phyloP scores from a whole-genome alignment of 1,140 invertebrate genomes.

The Lordiphosa stackelbergi region DNA sequence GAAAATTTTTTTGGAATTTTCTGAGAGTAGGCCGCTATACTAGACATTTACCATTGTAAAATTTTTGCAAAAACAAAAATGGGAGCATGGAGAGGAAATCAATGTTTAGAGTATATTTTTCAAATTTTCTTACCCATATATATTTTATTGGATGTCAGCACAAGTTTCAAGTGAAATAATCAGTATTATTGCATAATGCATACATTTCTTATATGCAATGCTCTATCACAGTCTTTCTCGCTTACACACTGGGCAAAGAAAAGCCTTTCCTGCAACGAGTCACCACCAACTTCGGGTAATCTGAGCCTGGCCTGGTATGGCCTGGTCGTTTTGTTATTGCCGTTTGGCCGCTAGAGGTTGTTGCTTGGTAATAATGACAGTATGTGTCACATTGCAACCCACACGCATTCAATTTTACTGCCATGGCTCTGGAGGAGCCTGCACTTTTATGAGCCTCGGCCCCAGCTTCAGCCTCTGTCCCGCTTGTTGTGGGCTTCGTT shows the following conservation, averaged over 20 bases:
- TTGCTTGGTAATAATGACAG: constrained; percentile 72
- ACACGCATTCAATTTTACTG: constrained; percentile 74
- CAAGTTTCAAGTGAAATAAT: constrained; percentile 21
- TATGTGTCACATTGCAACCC: constrained; percentile 75
- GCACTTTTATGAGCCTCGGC: constrained; percentile 59
- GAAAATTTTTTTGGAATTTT: too few species aligned
- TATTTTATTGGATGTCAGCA: constrained; percentile 2
- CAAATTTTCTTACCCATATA: too few species aligned
- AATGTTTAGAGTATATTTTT: too few species aligned
- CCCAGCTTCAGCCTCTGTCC: constrained; percentile 17
- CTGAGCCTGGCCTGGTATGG: constrained; percentile 51
- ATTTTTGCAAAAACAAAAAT: too few species aligned
- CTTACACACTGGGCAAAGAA: constrained; percentile 3
- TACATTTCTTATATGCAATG: constrained; percentile 44
- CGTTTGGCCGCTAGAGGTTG: constrained; percentile 55
- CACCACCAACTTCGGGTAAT: constrained; percentile 61
- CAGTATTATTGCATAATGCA: constrained; percentile 63
- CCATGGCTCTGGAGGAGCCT: constrained; percentile 41
- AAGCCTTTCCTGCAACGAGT: constrained; percentile 64
- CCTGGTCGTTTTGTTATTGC: constrained; percentile 34
- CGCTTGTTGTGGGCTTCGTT: constrained; percentile 33
- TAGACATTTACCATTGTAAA: too few species aligned
- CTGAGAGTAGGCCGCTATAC: too few species aligned
- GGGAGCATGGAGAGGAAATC: too few species aligned
- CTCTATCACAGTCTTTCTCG: constrained; percentile 11